A percentile compares a stretch with the other conserved stretches of the same genome.
Conservation (phyloP, 2,797 vertebrate genomes). For the Orestias chungarensis region DNA sequence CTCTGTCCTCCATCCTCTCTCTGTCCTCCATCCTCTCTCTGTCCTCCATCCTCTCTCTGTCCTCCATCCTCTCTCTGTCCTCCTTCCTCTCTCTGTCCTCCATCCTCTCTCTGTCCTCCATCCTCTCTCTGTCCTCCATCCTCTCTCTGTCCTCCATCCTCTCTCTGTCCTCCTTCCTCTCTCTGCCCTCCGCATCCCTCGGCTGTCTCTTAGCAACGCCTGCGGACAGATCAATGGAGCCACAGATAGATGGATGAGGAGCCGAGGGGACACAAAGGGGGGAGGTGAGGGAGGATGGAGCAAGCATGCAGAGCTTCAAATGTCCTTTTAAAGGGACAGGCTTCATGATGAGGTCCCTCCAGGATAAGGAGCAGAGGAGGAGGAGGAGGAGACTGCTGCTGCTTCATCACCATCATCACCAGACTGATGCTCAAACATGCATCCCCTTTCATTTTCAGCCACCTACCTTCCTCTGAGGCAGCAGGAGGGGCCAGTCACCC, state of each 20-base stretch:
- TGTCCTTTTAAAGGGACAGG: slow-evolving; percentile 22
- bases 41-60: too few species aligned
- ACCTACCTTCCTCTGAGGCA: slow-evolving; percentile 52
- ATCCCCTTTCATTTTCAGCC: neutral
- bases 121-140: too few species aligned
- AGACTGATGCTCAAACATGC: neutral
- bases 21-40: too few species aligned
- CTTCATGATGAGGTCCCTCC: slow-evolving; percentile 24
- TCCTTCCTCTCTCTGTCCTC: too few species aligned
- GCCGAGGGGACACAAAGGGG: slow-evolving; percentile 41
- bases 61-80: too few species aligned
- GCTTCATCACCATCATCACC: slow-evolving; percentile 15
- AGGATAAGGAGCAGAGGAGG: slow-evolving; percentile 30
- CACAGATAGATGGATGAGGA: slow-evolving; percentile 39
- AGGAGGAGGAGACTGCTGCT: neutral
- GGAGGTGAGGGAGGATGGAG: neutral
- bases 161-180: slow-evolving; percentile 46
- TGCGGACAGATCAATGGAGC: slow-evolving; percentile 53
- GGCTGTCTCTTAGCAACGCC: slow-evolving; percentile 73
- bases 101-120: too few species aligned
- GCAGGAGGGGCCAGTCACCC: neutral
- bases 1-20: too few species aligned
- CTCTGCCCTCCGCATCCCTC: slow-evolving; percentile 35
- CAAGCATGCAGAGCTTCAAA: slow-evolving; percentile 17
- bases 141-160: too few species aligned